Evolutionary conservation across 2,888 invertebrate genomes (phyloP), one percentile per base, ranked within the genome.

Genomic region (Ceriagrion tenellum): DNA sequence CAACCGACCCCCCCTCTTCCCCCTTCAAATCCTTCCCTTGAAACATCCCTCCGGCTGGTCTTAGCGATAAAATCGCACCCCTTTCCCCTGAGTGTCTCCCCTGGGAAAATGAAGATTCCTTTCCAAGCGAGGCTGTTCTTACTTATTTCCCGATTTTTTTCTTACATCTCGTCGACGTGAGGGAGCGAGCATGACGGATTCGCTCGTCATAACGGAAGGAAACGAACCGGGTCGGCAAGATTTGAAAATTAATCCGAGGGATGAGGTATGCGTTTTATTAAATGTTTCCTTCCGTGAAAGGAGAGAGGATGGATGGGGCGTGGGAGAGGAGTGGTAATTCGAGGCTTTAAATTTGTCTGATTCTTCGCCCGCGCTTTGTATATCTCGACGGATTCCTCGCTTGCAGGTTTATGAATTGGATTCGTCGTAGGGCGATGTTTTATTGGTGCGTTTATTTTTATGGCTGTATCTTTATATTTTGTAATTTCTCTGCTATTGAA

Each of bases 221-320:
- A 81, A 81, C 59, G 59, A 59, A 16, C 81, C 81, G 16, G 12
- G 35, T 81, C 35, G 16, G 81, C 35, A 35, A 0, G 30, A 35
- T 81, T 81, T 81, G 30, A 13, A 81, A 35, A 35, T 81, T 35
- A 81, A 35, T 81, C 81, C 81, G 30, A 26, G 13, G 81, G 35
- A 35, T 81, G 81, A 81, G 81, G 81, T 35, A 81, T 81, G 81
- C 81, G 81, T 81, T 81, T 81, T 81, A 81, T 81, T 81, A 81
- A 81, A 81, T 35, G 81, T 81, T 35, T 13, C 81, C 30, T 16
- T 35, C 81, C 10, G 81, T 8, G 81, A 16, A 16, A 16, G 59
- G 3, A 20, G 47, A 35, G 3, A 35, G 35, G 35, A 35, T 81
- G 81, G 35, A 81, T 35, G 0, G 35, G 35, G 81, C n/a, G 35